Base-by-base conservation (phyloP, 1,140 invertebrate genomes). In the Drosophila melanica region DNA sequence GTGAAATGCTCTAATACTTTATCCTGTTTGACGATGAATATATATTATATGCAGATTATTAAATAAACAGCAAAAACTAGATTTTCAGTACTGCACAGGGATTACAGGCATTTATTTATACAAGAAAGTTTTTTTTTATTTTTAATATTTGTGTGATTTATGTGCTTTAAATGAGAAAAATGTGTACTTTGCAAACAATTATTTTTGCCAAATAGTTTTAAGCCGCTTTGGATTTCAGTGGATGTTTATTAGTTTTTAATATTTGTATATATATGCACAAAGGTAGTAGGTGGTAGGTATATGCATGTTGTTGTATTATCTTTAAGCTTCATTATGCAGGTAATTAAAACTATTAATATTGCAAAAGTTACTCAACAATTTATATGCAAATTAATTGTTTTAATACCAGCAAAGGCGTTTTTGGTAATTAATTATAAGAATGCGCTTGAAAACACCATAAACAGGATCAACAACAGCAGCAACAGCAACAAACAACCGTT, bases 281-380 rank as follows among this genome's bases (percentile, higher is more conserved):
- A 35, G 33, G 33, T 35, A 35, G n/a, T 41, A 3, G 33, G 20
- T 58, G 2, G n/a, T 12, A 57, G 3, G 9, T 37, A 37, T 7
- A 37, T 66, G n/a, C 6, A 10, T 12, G 8, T 44, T 70, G 68
- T 48, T 64, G 35, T 16, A 39, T 70, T 70, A 51, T 50, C 59
- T 50, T 50, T 64, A 41, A 57, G 59, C 50, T 53, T 23, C 53
- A 84, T 76, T 79, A 80, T 77, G 72, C 65, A 80, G 75, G 82
- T 89, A 82, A 82, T 86, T 81, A 87, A 82, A 86, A 70, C 59
- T 78, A 87, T 79, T 67, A 79, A 86, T 73, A 81, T 85, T 66
- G 64, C 68, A 85, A 64, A 55, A 27, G 33, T 39, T 51, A 20
- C 20, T 51, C 20, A 14, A 51, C 53, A 64, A 57, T 64, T 57